Percentiles rank a stretch among this genome's conserved stretches.
Conservation (phyloP, 2,888 invertebrate genomes). For the Rotaria socialis region DNA sequence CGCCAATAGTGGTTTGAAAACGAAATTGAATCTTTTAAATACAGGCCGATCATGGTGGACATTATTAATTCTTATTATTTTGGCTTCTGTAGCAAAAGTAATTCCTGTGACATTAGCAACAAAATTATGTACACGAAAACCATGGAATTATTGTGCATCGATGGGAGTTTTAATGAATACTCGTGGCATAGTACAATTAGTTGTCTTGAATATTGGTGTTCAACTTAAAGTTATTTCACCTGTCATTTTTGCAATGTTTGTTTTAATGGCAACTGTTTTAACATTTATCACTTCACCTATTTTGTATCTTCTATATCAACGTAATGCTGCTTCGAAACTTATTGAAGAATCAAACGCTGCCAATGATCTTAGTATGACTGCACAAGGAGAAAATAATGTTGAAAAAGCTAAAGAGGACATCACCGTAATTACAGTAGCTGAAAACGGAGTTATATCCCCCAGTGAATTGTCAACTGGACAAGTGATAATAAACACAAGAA, state of each 20-base stretch:
- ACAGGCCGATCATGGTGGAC: conserved; percentile 16
- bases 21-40: background rate
- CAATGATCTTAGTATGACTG: background rate
- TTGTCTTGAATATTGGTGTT: conserved; percentile 8
- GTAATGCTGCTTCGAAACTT: background rate
- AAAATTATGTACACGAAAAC: background rate
- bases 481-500: no score
- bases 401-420: background rate
- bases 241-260: background rate
- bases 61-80: background rate
- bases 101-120: background rate
- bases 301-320: background rate
- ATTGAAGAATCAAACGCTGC: background rate
- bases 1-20: background rate
- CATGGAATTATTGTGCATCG: background rate
- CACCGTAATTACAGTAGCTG: no score
- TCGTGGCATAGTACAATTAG: conserved; percentile 15
- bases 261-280: conserved; percentile 15
- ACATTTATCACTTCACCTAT: background rate
- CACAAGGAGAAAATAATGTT: background rate
- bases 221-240: conserved; percentile 11
- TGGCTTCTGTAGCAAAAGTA: background rate
- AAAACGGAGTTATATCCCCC: no score
- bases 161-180: conserved; percentile 20
- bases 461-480: no score